A percentile compares a stretch with the other conserved stretches of the same genome.
Conservation (phyloP, 2,888 invertebrate species). For the Hydraecia micacea region DNA sequence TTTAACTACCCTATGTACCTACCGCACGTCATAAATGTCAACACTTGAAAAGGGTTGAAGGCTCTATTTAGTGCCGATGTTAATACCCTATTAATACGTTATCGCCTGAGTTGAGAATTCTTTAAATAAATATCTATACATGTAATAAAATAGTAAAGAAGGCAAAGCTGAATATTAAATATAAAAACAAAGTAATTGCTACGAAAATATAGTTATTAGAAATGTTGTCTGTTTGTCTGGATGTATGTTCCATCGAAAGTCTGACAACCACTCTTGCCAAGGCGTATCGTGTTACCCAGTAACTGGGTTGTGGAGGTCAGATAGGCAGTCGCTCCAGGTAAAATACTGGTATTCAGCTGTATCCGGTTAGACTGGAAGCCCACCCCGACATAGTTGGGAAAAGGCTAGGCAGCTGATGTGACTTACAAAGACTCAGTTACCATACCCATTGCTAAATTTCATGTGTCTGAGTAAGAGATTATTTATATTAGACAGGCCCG, state of each 20-base stretch:
- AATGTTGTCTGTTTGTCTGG: no score
- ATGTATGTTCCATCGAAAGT: neutral
- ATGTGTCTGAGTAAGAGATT: no score
- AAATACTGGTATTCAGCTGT: neutral
- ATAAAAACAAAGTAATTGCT: neutral
- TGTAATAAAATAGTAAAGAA: neutral
- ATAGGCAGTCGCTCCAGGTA: neutral
- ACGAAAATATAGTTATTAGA: neutral
- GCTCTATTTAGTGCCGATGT: constrained; percentile 17
- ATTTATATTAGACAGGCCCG: no score
- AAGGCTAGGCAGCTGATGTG: neutral
- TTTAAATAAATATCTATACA: neutral
- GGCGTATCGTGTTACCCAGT: neutral
- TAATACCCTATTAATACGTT: neutral
- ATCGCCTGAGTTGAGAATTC: neutral
- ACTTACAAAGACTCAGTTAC: neutral
- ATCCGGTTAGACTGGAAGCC: neutral
- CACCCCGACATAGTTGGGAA: neutral
- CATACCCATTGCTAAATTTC: neutral
- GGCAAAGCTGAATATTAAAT: neutral
- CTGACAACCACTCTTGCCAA: neutral
- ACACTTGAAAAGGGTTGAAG: constrained; percentile 40
- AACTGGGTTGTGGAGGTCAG: neutral
- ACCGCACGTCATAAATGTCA: constrained; percentile 42
- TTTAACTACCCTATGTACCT: constrained; percentile 27